Base-by-base conservation (phyloP, 2,888 invertebrate species). In the Timema podura region DNA sequence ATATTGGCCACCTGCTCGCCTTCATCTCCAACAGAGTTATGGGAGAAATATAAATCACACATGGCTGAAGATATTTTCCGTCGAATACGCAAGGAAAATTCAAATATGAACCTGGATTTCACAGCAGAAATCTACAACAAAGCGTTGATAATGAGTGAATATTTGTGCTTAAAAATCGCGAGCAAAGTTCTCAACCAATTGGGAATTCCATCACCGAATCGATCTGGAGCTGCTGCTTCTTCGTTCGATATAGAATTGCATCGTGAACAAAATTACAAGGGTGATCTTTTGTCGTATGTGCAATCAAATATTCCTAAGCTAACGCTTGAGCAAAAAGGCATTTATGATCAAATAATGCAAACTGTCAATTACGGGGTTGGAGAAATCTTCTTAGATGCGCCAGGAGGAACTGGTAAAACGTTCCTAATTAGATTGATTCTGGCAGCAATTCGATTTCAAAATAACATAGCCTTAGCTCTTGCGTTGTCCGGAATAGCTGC, bases 291-390 rank as follows among this genome's bases (percentile, higher is more conserved):
- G 45, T 69, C 70, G 65, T 73, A 76, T 69, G 72, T 78, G 65
- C 74, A 66, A 65, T 75, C 76, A 74, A 74, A 75, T 73, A 74
- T 73, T 65, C 75, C 76, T 74, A 73, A 75, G 49, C 70, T 77
- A 72, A 70, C 67, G 49, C 70, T 71, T 49, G 74, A 74, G 57
- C 75, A 75, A 74, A 75, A 68, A 48, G 45, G 65, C 68, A 73
- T 75, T 61, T 77, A 70, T n/a, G 51, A 68, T 49, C 61, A 48
- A 49, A 67, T 70, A 67, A 64, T 70, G 64, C 48, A 70, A 68
- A 47, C 64, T 64, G 68, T 48, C 64, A 68, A 48, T 68, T 64
- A 64, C 48, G 64, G 68, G 48, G 15, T 64, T 64, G 64, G 68
- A 64, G 68, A 46, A 64, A 68, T 68, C 48, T 61, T 64, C 68